Evolutionary conservation across 1,140 invertebrate genomes (phyloP), one percentile per base, ranked within the genome.

Genomic region (Cyphomyrmex costatus): DNA sequence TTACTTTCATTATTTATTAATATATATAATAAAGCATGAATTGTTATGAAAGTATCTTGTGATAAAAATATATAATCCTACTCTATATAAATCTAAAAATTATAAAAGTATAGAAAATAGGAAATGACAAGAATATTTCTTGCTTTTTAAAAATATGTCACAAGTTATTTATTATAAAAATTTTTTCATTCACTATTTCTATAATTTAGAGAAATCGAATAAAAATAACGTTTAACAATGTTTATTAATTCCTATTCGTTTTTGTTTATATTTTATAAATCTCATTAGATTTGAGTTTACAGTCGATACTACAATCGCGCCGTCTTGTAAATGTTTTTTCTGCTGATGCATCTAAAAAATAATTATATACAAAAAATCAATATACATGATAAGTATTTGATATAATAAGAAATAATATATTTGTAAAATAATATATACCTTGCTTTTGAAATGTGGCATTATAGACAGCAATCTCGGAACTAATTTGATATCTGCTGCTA

Each of bases 181-280:
- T 68, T 36, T 33, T 24, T 78, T 61, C 12, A 21, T 51, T 53
- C 30, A 7, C 19, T 6, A 80, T 70, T 21, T 46, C 16, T 30
- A 5, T 14, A 70, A 42, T 27, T 53, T 21, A 21, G 49, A 7
- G 36, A 24, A 68, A 49, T 68, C 36, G 6, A 68, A 68, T 68
- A 68, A 8, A 73, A 53, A 58, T 2, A 56, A 53, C 6, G 10
- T 60, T 63, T 60, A 60, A 60, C 7, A 7, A 33, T 3, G 14
- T 61, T 73, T 14, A 16, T 42, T 63, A 65, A 46, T 65, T 83
- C 78, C 70, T 19, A 88, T 30, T 85, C 94, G 89, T 76, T 85
- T 87, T 61, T 92, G 86, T 88, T 96, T 97, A 93, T 98, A 98
- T 83, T 96, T 96, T 78, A 97, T 96, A 94, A 98, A 98, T 85